Base-by-base conservation (phyloP, 2,888 invertebrate species). In the Alcis repandata region DNA sequence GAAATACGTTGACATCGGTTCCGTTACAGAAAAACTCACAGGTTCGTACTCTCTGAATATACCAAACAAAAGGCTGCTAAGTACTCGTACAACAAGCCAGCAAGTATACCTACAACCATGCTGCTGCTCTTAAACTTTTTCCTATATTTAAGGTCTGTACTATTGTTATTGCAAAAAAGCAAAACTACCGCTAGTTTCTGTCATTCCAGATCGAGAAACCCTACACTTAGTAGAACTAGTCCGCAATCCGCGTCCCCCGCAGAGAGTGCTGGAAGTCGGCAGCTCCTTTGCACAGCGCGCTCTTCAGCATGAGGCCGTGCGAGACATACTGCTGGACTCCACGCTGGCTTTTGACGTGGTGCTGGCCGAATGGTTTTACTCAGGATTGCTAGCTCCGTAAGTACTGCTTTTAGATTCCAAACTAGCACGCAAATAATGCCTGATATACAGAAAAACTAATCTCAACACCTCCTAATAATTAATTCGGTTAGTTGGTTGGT, bases 341-440 rank as follows among this genome's bases (percentile, higher is more conserved):
- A 58, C 70, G 0, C 59, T 67, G 10, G 6, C 63, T 6, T 87
- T 84, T 57, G 86, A 89, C 46, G 70, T 75, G 1, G 86, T 89
- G 13, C 38, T 89, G 2, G 86, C 79, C 0, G 85, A 88, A 46
- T 89, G 88, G 89, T 85, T 77, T 67, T 82, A 82, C 67, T 79
- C 80, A 9, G 81, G 83, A 2, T 74, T 89, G 8, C 63, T 89
- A 13, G 85, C 89, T 2, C 88, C 89, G 88, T 89, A 54, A 84
- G 89, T 79, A 43, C 40, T 43, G 32, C 33, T 33, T 57, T 63
- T 8, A 1, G 4, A 7, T 13, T n/a, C 22, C 7, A 20, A 2
- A 13, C 2, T 22, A 7, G 11, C 17, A 22, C 1, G 9, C 17
- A 17, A 8, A 17, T 9, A 17, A 41, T 17, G 17, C 9, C 1